Evolutionary conservation across 2,113 vertebrate genomes (phyloP).

Genomic region (Brachionichthys hirsutus): DNA sequence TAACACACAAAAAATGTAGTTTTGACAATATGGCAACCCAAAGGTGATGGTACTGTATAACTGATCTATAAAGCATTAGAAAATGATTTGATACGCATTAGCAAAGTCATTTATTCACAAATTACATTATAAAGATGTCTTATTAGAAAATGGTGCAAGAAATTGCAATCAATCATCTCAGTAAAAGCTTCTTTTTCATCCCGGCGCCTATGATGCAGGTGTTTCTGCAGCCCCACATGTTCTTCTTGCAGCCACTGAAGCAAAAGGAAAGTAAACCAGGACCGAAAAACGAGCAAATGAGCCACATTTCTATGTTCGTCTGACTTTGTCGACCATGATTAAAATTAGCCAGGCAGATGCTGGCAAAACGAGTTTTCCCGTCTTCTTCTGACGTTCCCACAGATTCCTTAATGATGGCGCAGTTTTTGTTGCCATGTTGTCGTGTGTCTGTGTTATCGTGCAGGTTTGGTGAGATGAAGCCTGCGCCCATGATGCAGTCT

Average conservation of each 20-base stretch:
- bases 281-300: constrained; percentile 41
- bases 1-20: not conserved
- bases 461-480: constrained; percentile 62
- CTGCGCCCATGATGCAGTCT: constrained; percentile 62
- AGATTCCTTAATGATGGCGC: constrained; percentile 53
- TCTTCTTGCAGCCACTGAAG: constrained; percentile 21
- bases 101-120: not conserved
- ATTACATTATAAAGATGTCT: not conserved
- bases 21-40: constrained; percentile 8
- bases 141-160: not conserved
- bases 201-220: not conserved
- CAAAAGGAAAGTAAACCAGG: constrained; percentile 21
- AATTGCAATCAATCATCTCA: not conserved
- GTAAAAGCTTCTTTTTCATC: constrained; percentile 4
- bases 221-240: constrained; percentile 17
- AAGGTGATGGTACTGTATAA: not conserved
- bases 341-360: constrained; percentile 58
- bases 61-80: not conserved
- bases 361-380: constrained; percentile 43
- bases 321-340: constrained; percentile 35
- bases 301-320: constrained; percentile 31
- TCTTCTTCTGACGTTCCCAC: constrained; percentile 45
- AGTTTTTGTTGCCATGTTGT: constrained; percentile 51
- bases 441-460: constrained; percentile 48
- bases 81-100: not conserved